Percentiles rank a stretch among this genome's conserved stretches.
Evolutionary conservation across 2,113 vertebrate genomes (phyloP).

Genomic region (Cynoglossus semilaevis): DNA sequence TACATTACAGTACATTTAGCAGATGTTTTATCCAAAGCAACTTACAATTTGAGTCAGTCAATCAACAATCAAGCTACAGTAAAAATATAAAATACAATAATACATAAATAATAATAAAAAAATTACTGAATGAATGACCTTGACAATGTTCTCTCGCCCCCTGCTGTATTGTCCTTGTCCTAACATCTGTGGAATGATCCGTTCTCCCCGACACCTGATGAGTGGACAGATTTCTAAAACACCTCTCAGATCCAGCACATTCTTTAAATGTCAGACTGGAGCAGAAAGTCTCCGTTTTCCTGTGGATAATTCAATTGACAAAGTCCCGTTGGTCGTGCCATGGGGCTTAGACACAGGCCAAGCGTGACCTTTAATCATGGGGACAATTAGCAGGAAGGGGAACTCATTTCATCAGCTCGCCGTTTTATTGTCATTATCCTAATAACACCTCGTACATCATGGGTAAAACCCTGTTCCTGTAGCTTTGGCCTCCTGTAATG

Average conservation of each 20-base stretch:
- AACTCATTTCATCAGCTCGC: conserved; percentile 48
- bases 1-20: no score
- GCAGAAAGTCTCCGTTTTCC: conserved; percentile 41
- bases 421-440: conserved; percentile 56
- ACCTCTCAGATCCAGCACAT: conserved; percentile 4
- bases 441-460: conserved; percentile 46
- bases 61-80: no score
- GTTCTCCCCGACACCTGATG: conserved; percentile 21
- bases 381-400: conserved; percentile 58
- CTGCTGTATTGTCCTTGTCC: background rate
- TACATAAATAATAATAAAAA: background rate
- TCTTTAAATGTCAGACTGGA: conserved; percentile 39
- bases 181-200: background rate
- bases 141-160: background rate
- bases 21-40: no score
- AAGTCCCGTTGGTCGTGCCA: conserved; percentile 49
- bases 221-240: conserved; percentile 15
- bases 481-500: background rate
- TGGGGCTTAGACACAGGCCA: conserved; percentile 35
- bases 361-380: conserved; percentile 61
- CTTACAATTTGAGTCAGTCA: no score
- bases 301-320: conserved; percentile 56
- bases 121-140: background rate
- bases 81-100: no score
- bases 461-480: conserved; percentile 7